Percentiles rank a stretch among this genome's conserved stretches.
Evolutionary conservation across 1,140 invertebrate species (phyloP).

Genomic region (Phymastichus coffea): DNA sequence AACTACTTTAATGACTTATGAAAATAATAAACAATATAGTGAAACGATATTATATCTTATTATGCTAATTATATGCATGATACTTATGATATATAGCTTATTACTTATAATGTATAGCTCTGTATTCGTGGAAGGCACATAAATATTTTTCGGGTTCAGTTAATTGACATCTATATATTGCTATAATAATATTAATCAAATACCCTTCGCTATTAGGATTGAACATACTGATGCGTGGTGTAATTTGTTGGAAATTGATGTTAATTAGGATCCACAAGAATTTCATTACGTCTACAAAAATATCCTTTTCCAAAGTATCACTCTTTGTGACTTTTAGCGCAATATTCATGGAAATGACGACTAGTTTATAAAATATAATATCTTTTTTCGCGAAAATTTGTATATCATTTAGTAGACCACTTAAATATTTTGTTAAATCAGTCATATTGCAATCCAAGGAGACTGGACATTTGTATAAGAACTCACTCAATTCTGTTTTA

Average conservation of each 20-base stretch:
- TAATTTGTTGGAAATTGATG: constrained; percentile 10
- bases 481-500: constrained; percentile 18
- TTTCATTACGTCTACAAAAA: constrained; percentile 15
- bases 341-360: constrained; percentile 20
- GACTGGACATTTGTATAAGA: constrained; percentile 16
- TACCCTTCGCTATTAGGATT: neutral
- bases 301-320: neutral
- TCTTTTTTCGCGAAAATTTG: constrained; percentile 5
- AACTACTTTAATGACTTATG: no score
- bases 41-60: no score
- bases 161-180: neutral
- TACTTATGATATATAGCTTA: no score
- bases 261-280: constrained; percentile 27
- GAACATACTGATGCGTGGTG: neutral
- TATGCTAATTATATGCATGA: no score
- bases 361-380: constrained; percentile 28
- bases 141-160: neutral
- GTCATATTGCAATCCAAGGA: neutral
- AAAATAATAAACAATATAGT: no score
- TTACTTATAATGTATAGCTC: neutral
- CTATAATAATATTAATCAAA: constrained; percentile 14
- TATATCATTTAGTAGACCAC: constrained; percentile 14
- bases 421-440: constrained; percentile 12
- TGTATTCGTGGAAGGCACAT: constrained; percentile 12
- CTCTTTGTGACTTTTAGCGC: neutral